Evolutionary conservation across 2,797 vertebrate species (phyloP).

Genomic region (Tokudaia tokunoshimensis): DNA sequence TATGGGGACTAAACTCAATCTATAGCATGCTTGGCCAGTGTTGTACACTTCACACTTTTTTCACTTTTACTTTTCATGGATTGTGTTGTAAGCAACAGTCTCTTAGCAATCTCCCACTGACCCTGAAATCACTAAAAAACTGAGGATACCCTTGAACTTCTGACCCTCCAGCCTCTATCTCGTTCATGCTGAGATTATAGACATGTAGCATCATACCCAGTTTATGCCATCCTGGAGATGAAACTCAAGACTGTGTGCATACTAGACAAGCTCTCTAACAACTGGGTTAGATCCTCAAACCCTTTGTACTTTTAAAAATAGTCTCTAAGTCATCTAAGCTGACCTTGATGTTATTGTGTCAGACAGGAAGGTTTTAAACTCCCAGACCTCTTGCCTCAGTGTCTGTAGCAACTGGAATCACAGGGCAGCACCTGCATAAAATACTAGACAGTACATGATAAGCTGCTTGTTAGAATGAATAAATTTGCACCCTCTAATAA

Average conservation of each 20-base stretch:
- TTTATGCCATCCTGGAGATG: not conserved
- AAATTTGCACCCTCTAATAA: not conserved
- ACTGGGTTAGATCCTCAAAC: not conserved
- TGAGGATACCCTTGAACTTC: not conserved
- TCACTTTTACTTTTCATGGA: not conserved
- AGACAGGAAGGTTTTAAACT: no score
- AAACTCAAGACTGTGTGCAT: not conserved
- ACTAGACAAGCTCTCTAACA: not conserved
- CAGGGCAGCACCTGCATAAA: not conserved
- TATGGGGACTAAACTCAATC: not conserved
- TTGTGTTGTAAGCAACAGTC: not conserved
- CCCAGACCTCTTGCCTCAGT: not conserved
- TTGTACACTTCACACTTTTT: not conserved
- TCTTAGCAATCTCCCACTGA: not conserved
- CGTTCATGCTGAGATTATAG: not conserved
- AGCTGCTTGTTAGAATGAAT: not conserved
- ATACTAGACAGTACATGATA: not conserved
- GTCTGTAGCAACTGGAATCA: not conserved
- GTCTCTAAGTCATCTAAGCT: not conserved
- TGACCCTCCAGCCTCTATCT: no score
- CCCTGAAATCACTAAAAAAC: not conserved
- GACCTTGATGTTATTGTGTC: not conserved
- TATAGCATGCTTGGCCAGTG: no score
- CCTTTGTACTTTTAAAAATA: not conserved
- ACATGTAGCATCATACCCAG: not conserved